A percentile compares a stretch with the other conserved stretches of the same genome.
Conservation (phyloP, 1,140 invertebrate genomes). For the Heliconius hewitsoni region DNA sequence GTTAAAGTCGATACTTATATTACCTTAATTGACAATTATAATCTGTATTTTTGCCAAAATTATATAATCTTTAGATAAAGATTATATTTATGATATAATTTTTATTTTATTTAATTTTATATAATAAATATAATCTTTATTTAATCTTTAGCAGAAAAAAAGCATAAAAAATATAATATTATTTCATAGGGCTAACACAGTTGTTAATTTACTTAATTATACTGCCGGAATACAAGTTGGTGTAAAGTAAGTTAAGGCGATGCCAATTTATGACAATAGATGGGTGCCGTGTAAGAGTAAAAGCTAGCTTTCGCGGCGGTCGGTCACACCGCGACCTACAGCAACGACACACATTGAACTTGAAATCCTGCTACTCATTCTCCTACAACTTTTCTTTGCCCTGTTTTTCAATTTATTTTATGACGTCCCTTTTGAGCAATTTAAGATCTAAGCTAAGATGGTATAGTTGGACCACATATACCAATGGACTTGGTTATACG, state of each 20-base stretch:
- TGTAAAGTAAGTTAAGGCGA: constrained; percentile 39
- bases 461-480: too few species aligned
- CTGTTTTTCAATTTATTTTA: constrained; percentile 13
- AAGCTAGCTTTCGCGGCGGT: constrained; percentile 66
- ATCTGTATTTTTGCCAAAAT: too few species aligned
- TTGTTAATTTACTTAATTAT: constrained; percentile 1
- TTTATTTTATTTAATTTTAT: too few species aligned
- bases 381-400: constrained; percentile 40
- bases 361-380: constrained; percentile 70
- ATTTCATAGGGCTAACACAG: background rate
- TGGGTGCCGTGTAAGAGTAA: constrained; percentile 59
- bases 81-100: too few species aligned
- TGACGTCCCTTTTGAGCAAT: background rate
- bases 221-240: constrained; percentile 26
- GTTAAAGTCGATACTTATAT: too few species aligned
- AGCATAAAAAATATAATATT: background rate
- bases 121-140: too few species aligned
- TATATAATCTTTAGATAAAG: too few species aligned
- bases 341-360: constrained; percentile 67
- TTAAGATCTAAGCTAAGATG: too few species aligned
- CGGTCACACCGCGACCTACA: constrained; percentile 67
- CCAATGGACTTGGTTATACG: too few species aligned
- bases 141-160: background rate
- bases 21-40: too few species aligned
- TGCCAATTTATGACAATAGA: constrained; percentile 66